Base-by-base conservation (phyloP, 2,113 vertebrate genomes). In the Salvator merianae region DNA sequence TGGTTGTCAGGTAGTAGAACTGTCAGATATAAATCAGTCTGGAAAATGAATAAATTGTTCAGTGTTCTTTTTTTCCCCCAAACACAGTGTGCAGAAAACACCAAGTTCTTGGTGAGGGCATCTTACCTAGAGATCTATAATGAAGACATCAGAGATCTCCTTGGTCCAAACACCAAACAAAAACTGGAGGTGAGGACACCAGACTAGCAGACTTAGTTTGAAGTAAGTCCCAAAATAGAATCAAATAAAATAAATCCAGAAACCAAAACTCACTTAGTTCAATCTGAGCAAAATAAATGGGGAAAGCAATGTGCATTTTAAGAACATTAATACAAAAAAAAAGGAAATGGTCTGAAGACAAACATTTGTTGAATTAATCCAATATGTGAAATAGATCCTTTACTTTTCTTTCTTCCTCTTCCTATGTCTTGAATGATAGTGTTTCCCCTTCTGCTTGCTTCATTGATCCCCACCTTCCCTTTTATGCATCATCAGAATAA, bases 41-140 rank as follows among this genome's bases (percentile, higher is more conserved):
- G 68, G 36, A 73, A 36, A 47, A 3, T 30, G 72, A 63, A 73
- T 14, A 73, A 79, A 59, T 59, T 59, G 32, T 26, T 12, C 55
- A 28, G 30, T 66, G 55, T 32, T 40, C 6, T 73, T 63, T 65
- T 43, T 5, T 43, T n/a, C 26, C 43, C 18, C 43, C 18, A 62
- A 32, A 6, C 34, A 30, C 89, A 99, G 98, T 97, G 97, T 93
- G 97, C 98, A 82, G 98, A 98, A 93, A 97, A 97, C 24, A 94
- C 97, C 20, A 97, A 97, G 87, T 98, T 98, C 91, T 94, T 98
- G 84, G 96, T 98, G 76, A 95, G 97, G 90, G 96, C 97, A 24
- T 98, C 97, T 79, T 98, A 95, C 92, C 92, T 99, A 88, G 97
- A 99, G 94, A 99, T 98, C 89, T 98, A 97, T 95, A 98, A 96